Evolutionary conservation across 2,888 invertebrate genomes (phyloP).

Genomic region (Steinernema scapterisci): DNA sequence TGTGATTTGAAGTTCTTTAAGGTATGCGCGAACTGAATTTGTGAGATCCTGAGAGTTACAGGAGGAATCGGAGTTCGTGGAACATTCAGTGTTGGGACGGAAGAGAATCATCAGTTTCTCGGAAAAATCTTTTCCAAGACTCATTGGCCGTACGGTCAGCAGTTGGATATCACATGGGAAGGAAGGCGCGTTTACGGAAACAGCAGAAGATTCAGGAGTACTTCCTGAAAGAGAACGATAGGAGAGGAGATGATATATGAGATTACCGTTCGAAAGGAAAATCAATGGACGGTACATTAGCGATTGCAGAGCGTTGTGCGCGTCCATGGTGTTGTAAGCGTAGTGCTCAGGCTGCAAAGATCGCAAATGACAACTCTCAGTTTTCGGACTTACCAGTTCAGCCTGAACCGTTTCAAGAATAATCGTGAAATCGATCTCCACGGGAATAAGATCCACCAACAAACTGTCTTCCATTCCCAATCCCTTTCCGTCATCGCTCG

Average conservation of each 20-base stretch:
- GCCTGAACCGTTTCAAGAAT: background rate
- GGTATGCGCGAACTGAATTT: background rate
- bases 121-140: background rate
- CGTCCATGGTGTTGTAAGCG: conserved; percentile 7
- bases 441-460: background rate
- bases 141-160: conserved; percentile 12
- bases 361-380: too few species aligned
- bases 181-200: background rate
- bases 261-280: background rate
- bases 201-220: background rate
- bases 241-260: too few species aligned
- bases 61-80: background rate
- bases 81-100: conserved; percentile 1
- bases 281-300: conserved; percentile 12
- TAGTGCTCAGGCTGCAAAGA: background rate
- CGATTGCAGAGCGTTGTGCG: background rate
- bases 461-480: conserved; percentile 5
- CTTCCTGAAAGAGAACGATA: background rate
- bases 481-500: conserved; percentile 19
- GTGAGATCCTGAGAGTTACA: background rate
- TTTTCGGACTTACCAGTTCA: background rate
- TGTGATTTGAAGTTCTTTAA: background rate
- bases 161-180: conserved; percentile 15
- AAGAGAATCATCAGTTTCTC: conserved; percentile 23
- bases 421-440: conserved; percentile 2